These are phyloP conservation scores for Gryon sp. DNA, from an alignment of 1,140 invertebrate genomes.

Conservation along the genomic window DNA sequence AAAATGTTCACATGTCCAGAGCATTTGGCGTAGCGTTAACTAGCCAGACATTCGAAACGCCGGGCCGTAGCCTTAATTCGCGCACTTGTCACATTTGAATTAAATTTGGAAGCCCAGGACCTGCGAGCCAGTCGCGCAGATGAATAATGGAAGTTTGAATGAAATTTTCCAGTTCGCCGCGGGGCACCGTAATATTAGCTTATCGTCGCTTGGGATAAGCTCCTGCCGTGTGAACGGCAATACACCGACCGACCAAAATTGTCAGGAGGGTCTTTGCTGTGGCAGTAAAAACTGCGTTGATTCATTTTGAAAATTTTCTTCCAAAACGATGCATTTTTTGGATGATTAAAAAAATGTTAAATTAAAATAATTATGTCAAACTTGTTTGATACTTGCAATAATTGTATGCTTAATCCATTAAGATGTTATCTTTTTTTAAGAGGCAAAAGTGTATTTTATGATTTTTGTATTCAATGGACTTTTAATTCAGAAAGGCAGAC, in stretches of 20 bases:
- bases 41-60: constrained; percentile 16
- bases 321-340: too few relatives aligned
- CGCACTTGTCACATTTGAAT: constrained; percentile 73
- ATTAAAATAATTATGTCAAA: too few relatives aligned
- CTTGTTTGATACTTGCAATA: too few relatives aligned
- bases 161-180: constrained; percentile 79
- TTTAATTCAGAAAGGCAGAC: constrained; percentile 23
- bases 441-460: too few relatives aligned
- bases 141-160: constrained; percentile 79
- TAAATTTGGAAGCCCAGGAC: constrained; percentile 68
- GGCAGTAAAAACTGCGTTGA: constrained; percentile 24
- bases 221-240: constrained; percentile 36
- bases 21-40: constrained; percentile 16
- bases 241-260: constrained; percentile 36
- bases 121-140: constrained; percentile 60
- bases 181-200: constrained; percentile 79
- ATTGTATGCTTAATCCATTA: too few relatives aligned
- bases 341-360: too few relatives aligned
- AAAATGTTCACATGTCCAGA: constrained; percentile 39
- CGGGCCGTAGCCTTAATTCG: constrained; percentile 66
- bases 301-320: too few relatives aligned
- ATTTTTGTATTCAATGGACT: background rate
- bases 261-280: constrained; percentile 15
- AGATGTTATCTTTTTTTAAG: too few relatives aligned
- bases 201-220: constrained; percentile 68